Conservation (phyloP, 64 coral and sea anemone species). For the Montipora efflorescens region DNA sequence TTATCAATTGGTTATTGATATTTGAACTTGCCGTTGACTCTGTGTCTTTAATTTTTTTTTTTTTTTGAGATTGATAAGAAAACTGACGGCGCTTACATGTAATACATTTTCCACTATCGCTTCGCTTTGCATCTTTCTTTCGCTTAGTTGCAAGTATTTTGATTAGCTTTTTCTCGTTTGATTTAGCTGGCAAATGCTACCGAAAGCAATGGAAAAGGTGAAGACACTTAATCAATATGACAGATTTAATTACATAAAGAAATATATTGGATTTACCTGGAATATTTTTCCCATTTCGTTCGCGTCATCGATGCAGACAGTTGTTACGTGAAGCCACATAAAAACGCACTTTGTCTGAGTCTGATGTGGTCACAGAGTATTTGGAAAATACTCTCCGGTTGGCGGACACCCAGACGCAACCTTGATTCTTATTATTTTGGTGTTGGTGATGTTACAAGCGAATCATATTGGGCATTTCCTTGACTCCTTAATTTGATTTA, state of each 20-base stretch:
- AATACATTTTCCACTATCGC: background rate
- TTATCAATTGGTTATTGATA: background rate
- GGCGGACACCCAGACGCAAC: no score
- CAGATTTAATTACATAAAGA: background rate
- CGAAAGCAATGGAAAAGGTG: slow-evolving; percentile 34
- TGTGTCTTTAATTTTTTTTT: background rate
- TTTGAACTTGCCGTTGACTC: background rate
- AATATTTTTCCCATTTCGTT: background rate
- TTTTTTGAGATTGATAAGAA: background rate
- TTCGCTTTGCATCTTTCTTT: slow-evolving; percentile 3
- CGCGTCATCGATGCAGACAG: no score
- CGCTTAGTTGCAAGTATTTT: background rate
- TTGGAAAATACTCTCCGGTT: no score
- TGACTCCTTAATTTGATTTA: no score
- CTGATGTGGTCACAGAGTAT: no score
- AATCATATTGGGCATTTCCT: no score
- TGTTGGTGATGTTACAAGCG: no score
- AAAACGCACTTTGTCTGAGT: no score
- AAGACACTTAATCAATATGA: background rate
- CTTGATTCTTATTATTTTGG: no score
- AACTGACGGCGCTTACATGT: background rate
- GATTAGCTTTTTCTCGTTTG: background rate
- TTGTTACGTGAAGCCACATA: no score
- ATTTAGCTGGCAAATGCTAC: slow-evolving; percentile 9
- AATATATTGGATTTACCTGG: background rate